phyloP scores from a whole-genome alignment of 2,113 vertebrate species.

The Platichthys stellatus region DNA sequence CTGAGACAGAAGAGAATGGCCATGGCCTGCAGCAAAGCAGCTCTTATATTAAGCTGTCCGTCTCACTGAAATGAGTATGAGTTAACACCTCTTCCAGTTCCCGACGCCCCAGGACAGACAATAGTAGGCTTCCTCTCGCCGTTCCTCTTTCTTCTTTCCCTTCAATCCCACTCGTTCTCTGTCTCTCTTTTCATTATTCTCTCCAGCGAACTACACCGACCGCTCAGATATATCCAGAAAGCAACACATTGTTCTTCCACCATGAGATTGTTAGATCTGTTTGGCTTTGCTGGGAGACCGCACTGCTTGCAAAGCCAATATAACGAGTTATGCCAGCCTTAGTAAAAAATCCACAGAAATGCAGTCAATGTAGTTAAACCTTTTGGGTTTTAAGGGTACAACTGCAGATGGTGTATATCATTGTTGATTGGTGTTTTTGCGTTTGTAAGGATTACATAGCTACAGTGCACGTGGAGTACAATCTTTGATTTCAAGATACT shows the following conservation, averaged over 20 bases:
- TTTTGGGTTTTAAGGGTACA: constrained; percentile 27
- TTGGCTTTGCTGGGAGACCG: constrained; percentile 43
- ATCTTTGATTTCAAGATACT: constrained; percentile 8
- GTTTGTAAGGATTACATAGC: constrained; percentile 39
- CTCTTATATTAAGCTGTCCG: constrained; percentile 88
- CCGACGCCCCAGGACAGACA: constrained; percentile 77
- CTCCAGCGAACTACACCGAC: constrained; percentile 35
- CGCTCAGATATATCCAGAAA: constrained; percentile 34
- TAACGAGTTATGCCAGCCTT: constrained; percentile 54
- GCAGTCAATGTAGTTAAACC: constrained; percentile 25
- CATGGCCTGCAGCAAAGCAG: constrained; percentile 83
- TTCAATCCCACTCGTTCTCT: constrained; percentile 31
- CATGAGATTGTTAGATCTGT: constrained; percentile 43
- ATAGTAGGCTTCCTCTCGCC: constrained; percentile 73
- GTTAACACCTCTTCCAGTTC: constrained; percentile 82
- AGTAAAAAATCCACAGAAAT: constrained; percentile 56
- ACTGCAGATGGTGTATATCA: constrained; percentile 37
- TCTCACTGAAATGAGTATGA: constrained; percentile 86
- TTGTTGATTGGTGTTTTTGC: constrained; percentile 28
- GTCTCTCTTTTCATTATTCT: constrained; percentile 31
- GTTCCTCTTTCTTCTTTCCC: constrained; percentile 63
- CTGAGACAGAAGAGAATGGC: constrained; percentile 78
- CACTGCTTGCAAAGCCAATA: constrained; percentile 37
- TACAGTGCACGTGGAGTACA: not conserved
- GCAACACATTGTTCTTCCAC: constrained; percentile 14